Percentiles rank a stretch among this genome's conserved stretches.
Conservation (phyloP, 2,888 invertebrate species). For the Shargacucullia verbasci region DNA sequence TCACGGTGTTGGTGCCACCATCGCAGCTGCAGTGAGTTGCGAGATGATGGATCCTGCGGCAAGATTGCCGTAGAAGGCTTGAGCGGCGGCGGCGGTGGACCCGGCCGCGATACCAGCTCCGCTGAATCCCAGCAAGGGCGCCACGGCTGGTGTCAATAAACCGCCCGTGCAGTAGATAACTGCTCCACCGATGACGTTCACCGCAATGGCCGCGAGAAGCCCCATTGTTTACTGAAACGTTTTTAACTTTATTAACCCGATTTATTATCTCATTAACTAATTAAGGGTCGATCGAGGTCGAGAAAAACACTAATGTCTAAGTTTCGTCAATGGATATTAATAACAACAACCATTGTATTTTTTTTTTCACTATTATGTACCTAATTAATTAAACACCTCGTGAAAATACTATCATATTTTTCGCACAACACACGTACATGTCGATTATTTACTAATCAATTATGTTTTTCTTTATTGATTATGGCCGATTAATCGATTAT, state of each 20-base stretch:
- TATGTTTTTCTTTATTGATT: too few relatives aligned
- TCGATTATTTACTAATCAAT: too few relatives aligned
- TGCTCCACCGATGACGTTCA: constrained; percentile 69
- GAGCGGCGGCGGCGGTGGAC: constrained; percentile 74
- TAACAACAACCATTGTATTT: too few relatives aligned
- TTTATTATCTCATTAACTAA: too few relatives aligned
- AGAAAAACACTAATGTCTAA: too few relatives aligned
- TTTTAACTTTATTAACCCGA: not conserved
- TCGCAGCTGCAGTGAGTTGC: constrained; percentile 74
- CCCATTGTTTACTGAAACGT: constrained; percentile 65
- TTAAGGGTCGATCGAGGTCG: too few relatives aligned
- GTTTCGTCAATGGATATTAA: too few relatives aligned
- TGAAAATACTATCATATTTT: too few relatives aligned
- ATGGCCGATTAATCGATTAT: too few relatives aligned
- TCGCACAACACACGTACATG: too few relatives aligned
- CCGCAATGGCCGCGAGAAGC: constrained; percentile 66
- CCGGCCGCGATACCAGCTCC: constrained; percentile 73
- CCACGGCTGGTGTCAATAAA: constrained; percentile 67
- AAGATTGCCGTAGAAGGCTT: constrained; percentile 76
- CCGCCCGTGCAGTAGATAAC: constrained; percentile 75
- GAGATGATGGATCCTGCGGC: constrained; percentile 77
- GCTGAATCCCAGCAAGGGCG: constrained; percentile 75
- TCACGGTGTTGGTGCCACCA: constrained; percentile 79
- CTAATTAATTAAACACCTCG: too few relatives aligned
- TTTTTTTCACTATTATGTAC: too few relatives aligned